Base-by-base conservation (phyloP, 2,113 vertebrate species). In the Raphicerus campestris region DNA sequence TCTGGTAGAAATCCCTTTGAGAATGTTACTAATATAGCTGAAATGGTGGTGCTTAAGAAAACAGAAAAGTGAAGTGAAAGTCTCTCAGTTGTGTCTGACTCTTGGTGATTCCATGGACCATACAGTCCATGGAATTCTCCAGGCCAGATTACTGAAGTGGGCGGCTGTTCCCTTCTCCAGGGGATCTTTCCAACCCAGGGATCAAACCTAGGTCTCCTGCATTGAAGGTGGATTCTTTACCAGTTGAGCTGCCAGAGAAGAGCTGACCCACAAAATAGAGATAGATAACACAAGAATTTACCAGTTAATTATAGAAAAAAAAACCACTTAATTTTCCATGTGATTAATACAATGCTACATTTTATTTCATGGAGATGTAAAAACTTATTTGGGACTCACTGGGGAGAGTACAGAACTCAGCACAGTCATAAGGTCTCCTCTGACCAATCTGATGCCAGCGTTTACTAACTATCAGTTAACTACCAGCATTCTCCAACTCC, bases 21-120 rank as follows among this genome's bases (percentile, higher is more conserved):
- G 32, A 53, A 83, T 93, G 55, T 83, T 96, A 94, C 60, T 89
- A 91, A 94, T 88, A 95, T 56, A 85, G 39, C 9, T 58, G 30
- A 96, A 96, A 83, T n/a, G 24, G 58, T n/a, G 88, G 24, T 86
- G 51, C 91, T 92, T 83, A 87, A 94, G 63, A 75, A 96, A 89
- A 93, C 22, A 95, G 13, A 66, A n/a, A 63, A 32, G 30, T 63
- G 30, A 63, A 49, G 47, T 49, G 47, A 49, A 49, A 13, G 10
- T 49, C 47, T 70, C 63, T 73, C 66, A 73, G 66, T 11, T 39
- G 20, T 39, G 66, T 70, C 66, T 10, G 19, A 70, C 2, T 70
- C n/a, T 70, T 70, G 35, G 66, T 70, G 66, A 70, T n/a, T 5
- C n/a, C 19, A 39, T 22, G 66, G 66, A 39, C n/a, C 35, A 73